Base-by-base conservation (phyloP, 2,797 vertebrate genomes). In the Scyliorhinus canicula region DNA sequence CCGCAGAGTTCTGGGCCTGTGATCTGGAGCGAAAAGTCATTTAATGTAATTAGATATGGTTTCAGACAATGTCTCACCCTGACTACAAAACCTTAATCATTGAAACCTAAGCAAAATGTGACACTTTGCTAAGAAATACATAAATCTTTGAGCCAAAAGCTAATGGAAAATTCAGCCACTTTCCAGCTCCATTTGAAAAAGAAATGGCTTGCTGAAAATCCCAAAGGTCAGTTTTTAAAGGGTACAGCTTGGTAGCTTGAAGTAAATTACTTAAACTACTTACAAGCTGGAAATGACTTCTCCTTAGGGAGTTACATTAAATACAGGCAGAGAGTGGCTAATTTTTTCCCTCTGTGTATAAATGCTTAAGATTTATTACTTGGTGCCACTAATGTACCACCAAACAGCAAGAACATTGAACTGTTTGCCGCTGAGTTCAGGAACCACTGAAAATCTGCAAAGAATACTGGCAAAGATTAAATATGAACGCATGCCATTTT, bases 201-300 rank as follows among this genome's bases (percentile, higher is more conserved):
- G 19, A 90, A 91, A 65, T 40, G 31, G 40, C 40, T 93, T 47
- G 26, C 65, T 93, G 63, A 93, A 93, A 93, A 55, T 94, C 67
- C 47, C 65, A 71, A 94, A 55, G 93, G 93, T 94, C 47, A 71
- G 28, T 52, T 94, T 74, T 71, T 71, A 94, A 93, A 94, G 50
- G 28, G 93, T 55, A 28, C 28, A 50, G 40, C 63, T 93, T 71
- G 60, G 52, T 60, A n/a, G 31, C 19, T 55, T 60, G 52, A 90
- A 60, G 31, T 35, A 93, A 93, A 69, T 93, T 50, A 71, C 93
- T 71, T 19, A 28, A 71, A 47, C 44, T 90, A n/a, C 86, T 40
- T 60, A 60, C 21, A 35, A 9, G 57, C 86, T 60, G 86, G 35
- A 90, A 90, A 90, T 90, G 60, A 90, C 88, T 40, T 65, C 57